Percentiles rank a stretch among this genome's conserved stretches.
These are phyloP conservation scores for Struthidea cinerea DNA, from an alignment of 2,113 vertebrate species.

Conservation along the genomic window DNA sequence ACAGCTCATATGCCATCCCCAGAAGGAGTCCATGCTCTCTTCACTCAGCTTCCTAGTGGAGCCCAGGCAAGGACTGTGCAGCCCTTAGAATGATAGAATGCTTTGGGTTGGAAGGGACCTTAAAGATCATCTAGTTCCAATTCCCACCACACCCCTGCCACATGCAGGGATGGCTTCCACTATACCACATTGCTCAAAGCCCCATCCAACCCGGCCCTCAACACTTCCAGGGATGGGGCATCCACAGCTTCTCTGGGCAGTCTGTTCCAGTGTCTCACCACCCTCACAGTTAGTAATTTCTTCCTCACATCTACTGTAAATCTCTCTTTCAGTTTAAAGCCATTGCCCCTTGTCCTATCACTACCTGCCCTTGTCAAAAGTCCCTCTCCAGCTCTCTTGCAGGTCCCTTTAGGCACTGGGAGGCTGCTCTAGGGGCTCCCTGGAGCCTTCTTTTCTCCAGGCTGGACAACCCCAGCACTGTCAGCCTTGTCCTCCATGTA, in stretches of 20 bases:
- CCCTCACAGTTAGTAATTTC: neutral
- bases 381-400: neutral
- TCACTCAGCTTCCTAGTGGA: rapidly evolving
- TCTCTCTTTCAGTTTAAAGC: neutral
- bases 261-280: neutral
- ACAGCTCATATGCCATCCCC: neutral
- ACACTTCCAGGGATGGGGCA: neutral
- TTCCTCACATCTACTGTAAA: neutral
- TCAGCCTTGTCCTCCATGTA: neutral
- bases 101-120: neutral
- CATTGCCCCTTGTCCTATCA: neutral
- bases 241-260: neutral
- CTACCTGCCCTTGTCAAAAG: neutral
- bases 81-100: neutral
- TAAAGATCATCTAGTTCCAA: neutral
- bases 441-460: neutral
- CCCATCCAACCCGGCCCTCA: neutral
- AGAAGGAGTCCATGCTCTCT: rapidly evolving
- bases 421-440: neutral
- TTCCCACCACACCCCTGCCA: neutral
- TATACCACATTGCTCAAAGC: neutral
- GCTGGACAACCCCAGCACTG: neutral
- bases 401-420: neutral
- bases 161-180: neutral
- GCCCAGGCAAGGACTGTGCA: neutral